These are phyloP conservation scores for Zophobas morio DNA, from an alignment of 1,140 invertebrate genomes.

Conservation along the genomic window DNA sequence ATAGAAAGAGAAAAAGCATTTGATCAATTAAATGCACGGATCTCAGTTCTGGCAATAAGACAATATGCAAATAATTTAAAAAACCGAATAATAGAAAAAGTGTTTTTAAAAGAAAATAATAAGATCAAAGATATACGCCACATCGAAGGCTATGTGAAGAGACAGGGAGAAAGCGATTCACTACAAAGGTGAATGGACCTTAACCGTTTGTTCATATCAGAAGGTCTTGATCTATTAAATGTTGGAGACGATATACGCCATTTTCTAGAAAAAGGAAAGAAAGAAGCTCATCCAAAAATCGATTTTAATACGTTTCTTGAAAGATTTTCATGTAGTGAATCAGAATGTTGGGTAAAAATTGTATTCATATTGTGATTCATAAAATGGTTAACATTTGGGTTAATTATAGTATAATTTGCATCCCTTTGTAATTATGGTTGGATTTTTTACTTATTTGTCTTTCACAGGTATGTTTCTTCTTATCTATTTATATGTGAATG, in stretches of 20 bases:
- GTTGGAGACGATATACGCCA: constrained; percentile 9
- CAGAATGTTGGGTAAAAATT: constrained; percentile 15
- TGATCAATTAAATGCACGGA: not conserved
- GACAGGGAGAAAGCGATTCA: constrained; percentile 9
- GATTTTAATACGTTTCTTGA: constrained; percentile 4
- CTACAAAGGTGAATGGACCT: constrained; percentile 3
- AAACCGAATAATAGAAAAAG: constrained; percentile 18
- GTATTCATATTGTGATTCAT: constrained; percentile 18
- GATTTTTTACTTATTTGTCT: constrained; percentile 26
- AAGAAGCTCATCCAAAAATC: constrained; percentile 20
- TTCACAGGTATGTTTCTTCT: constrained; percentile 22
- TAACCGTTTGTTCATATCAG: not conserved
- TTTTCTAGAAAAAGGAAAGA: constrained; percentile 9
- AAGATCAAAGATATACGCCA: not conserved
- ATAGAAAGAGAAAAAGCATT: constrained; percentile 4
- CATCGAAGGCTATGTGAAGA: constrained; percentile 6
- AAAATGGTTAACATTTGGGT: constrained; percentile 17
- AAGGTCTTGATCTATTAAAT: constrained; percentile 20
- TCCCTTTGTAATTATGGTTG: constrained; percentile 20
- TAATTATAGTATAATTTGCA: constrained; percentile 7
- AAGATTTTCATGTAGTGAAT: constrained; percentile 2
- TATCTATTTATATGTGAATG: constrained; percentile 21
- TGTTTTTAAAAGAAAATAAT: not conserved
- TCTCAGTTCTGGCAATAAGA: not conserved
- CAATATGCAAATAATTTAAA: not conserved